phyloP scores from a whole-genome alignment of 2,113 vertebrate species.

The Scomber colias region DNA sequence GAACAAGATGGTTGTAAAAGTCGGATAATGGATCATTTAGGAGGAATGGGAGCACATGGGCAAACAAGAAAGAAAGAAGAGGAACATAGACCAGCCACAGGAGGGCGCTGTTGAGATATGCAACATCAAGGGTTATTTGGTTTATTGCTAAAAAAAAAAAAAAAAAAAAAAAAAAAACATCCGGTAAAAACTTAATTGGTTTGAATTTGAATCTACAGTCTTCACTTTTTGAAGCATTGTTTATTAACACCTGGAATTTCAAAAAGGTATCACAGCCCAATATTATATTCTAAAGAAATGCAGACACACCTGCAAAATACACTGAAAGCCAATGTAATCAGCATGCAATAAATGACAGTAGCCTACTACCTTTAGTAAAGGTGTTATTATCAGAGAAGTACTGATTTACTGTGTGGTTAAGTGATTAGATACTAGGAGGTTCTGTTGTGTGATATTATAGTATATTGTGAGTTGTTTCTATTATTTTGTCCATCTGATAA shows the following conservation, averaged over 20 bases:
- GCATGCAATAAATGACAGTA: not conserved
- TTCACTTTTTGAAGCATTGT: not conserved
- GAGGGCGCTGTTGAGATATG: constrained; percentile 33
- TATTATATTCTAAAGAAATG: not conserved
- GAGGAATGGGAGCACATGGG: constrained; percentile 22
- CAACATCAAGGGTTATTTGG: not conserved
- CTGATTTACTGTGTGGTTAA: not conserved
- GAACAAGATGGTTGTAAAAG: constrained; percentile 84
- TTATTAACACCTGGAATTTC: no score
- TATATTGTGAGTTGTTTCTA: not conserved
- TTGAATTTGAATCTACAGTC: not conserved
- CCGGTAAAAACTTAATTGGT: not conserved
- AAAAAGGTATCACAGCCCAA: no score
- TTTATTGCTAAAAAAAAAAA: no score
- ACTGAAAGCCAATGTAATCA: not conserved
- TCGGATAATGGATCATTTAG: constrained; percentile 63
- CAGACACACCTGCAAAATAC: not conserved
- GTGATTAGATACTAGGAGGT: not conserved
- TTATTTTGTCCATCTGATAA: not conserved
- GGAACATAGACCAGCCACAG: constrained; percentile 20
- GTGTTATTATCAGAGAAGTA: not conserved
- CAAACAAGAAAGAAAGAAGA: not conserved
- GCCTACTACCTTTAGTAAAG: not conserved
- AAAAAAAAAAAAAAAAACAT: no score
- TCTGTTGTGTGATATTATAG: not conserved